phyloP scores from a whole-genome alignment of 2,113 vertebrate species.

The Neofelis nebulosa region DNA sequence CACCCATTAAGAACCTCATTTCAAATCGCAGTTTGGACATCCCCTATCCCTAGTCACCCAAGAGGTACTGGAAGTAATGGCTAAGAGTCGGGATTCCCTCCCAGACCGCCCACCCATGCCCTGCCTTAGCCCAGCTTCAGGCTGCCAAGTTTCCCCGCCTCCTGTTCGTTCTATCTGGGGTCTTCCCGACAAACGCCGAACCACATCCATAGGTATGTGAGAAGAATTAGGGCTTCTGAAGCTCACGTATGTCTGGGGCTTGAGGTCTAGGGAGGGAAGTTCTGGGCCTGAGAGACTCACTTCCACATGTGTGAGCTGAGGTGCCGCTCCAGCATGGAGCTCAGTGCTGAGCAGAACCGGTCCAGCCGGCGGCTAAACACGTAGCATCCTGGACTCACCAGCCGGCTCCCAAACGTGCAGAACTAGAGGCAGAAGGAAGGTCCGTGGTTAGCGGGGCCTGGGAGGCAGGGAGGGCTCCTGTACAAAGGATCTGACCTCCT shows the following conservation, averaged over 20 bases:
- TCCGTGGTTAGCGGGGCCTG: background rate
- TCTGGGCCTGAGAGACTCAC: slow-evolving; percentile 82
- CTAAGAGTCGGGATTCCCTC: background rate
- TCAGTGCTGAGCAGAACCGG: slow-evolving; percentile 92
- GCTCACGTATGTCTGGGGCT: background rate
- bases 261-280: background rate
- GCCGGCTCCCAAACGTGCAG: slow-evolving; percentile 93
- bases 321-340: slow-evolving; percentile 94
- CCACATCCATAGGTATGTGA: background rate
- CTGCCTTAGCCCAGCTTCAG: background rate
- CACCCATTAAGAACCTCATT: background rate
- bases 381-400: slow-evolving; percentile 91
- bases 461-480: background rate
- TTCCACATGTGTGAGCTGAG: slow-evolving; percentile 94
- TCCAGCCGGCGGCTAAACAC: slow-evolving; percentile 94
- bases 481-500: background rate
- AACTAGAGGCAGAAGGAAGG: slow-evolving; percentile 81
- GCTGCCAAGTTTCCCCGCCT: background rate
- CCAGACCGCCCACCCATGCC: background rate
- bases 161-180: background rate
- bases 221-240: background rate
- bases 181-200: slow-evolving; percentile 24
- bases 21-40: background rate
- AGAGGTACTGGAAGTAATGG: background rate
- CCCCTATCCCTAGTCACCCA: background rate